Percentiles rank a stretch among this genome's conserved stretches.
These are phyloP conservation scores for Pegoplata infirma DNA, from an alignment of 2,888 invertebrate genomes.

Conservation along the genomic window DNA sequence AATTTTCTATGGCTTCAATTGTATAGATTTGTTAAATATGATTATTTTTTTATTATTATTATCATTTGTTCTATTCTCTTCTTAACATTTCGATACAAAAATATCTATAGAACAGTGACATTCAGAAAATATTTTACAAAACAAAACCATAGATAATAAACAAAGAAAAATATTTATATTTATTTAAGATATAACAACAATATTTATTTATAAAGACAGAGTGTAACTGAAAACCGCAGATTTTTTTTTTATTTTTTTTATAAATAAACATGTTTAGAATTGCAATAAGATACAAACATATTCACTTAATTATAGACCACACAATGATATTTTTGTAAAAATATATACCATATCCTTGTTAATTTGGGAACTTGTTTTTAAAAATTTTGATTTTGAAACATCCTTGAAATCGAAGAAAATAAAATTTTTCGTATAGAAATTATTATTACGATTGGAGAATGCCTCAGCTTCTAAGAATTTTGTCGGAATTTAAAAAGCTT, in stretches of 20 bases:
- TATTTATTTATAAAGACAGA: neutral
- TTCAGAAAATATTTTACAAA: neutral
- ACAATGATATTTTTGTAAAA: neutral
- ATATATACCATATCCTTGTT: neutral
- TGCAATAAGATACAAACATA: neutral
- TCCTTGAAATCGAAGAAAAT: too few relatives aligned
- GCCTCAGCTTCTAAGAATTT: too few relatives aligned
- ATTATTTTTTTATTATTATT: neutral
- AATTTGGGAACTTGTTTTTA: too few relatives aligned
- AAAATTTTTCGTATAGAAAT: too few relatives aligned
- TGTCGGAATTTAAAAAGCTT: too few relatives aligned
- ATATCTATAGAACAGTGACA: neutral
- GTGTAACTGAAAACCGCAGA: neutral
- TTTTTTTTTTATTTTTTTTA: neutral
- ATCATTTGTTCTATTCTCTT: neutral
- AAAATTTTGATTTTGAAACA: too few relatives aligned
- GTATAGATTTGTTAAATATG: conserved; percentile 39
- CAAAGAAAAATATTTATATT: neutral
- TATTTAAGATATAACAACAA: neutral
- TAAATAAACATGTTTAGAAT: neutral
- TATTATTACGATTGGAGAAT: too few relatives aligned
- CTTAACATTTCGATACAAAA: neutral
- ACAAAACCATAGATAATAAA: neutral
- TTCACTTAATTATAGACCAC: neutral
- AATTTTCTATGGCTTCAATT: conserved; percentile 53